A percentile compares a stretch with the other conserved stretches of the same genome.
Evolutionary conservation across 2,888 invertebrate genomes (phyloP).

Genomic region (Drosophila aldrichi): DNA sequence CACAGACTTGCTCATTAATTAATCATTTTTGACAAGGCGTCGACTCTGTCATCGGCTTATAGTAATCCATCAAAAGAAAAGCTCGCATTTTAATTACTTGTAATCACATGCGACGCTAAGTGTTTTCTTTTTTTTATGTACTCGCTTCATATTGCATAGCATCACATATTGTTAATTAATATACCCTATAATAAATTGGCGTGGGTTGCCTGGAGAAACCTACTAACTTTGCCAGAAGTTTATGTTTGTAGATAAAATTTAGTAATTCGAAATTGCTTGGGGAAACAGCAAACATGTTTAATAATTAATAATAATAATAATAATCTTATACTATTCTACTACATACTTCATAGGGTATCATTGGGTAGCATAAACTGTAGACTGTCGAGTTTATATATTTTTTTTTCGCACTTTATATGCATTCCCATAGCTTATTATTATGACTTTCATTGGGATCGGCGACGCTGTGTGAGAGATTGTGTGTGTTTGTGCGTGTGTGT

Average conservation of each 20-base stretch:
- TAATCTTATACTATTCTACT: too few species aligned
- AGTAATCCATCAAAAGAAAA: conserved; percentile 49
- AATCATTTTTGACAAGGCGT: conserved; percentile 56
- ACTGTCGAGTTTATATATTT: conserved; percentile 16
- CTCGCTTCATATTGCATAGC: conserved; percentile 14
- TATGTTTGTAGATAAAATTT: too few species aligned
- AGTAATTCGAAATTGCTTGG: too few species aligned
- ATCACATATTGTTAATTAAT: conserved; percentile 1
- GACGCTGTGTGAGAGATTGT: conserved; percentile 2
- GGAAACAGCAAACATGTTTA: not conserved
- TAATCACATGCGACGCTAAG: conserved; percentile 54
- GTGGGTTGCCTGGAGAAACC: not conserved
- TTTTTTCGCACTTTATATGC: conserved; percentile 34
- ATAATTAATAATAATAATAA: not conserved
- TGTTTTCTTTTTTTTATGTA: conserved; percentile 11
- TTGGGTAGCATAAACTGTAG: not conserved
- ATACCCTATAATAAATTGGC: conserved; percentile 4
- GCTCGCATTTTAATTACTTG: conserved; percentile 69
- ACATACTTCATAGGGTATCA: conserved; percentile 19
- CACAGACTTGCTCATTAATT: conserved; percentile 46
- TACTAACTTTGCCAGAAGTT: not conserved
- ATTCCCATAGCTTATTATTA: conserved; percentile 68
- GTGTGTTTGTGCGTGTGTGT: not conserved
- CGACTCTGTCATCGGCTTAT: conserved; percentile 43
- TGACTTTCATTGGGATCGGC: conserved; percentile 53